These are phyloP conservation scores for Erebia palarica DNA, from an alignment of 2,888 invertebrate genomes.

Conservation along the genomic window DNA sequence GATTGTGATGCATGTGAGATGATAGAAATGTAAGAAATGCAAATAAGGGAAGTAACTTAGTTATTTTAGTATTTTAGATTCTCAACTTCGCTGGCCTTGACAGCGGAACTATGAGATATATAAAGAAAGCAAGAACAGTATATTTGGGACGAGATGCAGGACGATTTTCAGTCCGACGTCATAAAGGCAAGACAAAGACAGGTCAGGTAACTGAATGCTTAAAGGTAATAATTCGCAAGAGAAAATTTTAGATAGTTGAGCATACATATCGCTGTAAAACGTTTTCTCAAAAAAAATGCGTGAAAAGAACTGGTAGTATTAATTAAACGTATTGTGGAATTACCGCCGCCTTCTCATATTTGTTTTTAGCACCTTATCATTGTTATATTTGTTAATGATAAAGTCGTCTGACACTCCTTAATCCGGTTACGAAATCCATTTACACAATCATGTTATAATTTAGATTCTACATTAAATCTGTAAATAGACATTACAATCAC, in stretches of 20 bases:
- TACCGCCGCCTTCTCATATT: constrained; percentile 12
- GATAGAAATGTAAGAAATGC: no score
- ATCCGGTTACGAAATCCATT: constrained; percentile 44
- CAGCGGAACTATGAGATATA: background rate
- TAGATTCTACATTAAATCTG: background rate
- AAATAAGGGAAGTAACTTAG: no score
- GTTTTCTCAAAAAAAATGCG: background rate
- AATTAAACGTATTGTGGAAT: background rate
- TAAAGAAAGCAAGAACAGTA: background rate
- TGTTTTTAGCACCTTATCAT: constrained; percentile 39
- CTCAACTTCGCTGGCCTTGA: background rate
- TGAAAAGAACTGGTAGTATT: background rate
- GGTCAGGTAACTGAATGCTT: background rate
- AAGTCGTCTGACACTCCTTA: constrained; percentile 48
- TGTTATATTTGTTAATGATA: constrained; percentile 39
- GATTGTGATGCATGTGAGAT: no score
- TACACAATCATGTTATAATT: constrained; percentile 29
- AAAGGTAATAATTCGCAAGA: no score
- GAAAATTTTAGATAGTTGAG: background rate
- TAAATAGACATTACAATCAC: background rate
- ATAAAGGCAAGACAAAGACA: background rate
- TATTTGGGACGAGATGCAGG: background rate
- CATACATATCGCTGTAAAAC: background rate
- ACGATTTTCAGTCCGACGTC: background rate
- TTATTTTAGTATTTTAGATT: background rate